These are phyloP conservation scores for Synodontis membranacea DNA, from an alignment of 2,113 vertebrate genomes.

Conservation along the genomic window DNA sequence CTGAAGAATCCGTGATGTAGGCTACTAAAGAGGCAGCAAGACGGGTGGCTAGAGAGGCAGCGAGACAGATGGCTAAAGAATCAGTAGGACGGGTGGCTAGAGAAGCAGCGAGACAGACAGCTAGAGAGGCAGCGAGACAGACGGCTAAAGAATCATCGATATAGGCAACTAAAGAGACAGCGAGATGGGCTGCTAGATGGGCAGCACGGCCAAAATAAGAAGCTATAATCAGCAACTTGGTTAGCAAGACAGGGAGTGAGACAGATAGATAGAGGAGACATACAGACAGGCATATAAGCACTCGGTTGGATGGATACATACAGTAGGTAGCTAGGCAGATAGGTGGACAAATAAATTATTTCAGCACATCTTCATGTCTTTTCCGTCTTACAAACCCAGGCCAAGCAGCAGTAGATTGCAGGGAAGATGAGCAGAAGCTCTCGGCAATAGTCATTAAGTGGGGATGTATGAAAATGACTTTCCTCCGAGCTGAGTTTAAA, in stretches of 20 bases:
- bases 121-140: neutral
- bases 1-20: neutral
- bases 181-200: too few relatives aligned
- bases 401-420: conserved; percentile 25
- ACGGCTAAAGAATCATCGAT: too few relatives aligned
- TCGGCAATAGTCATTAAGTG: neutral
- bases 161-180: too few relatives aligned
- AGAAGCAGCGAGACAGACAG: neutral
- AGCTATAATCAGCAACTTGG: too few relatives aligned
- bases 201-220: too few relatives aligned
- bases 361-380: neutral
- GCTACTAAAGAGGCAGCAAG: neutral
- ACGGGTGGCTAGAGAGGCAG: neutral
- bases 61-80: neutral
- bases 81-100: neutral
- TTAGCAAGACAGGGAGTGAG: neutral
- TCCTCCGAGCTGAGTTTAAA: neutral
- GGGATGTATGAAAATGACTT: neutral
- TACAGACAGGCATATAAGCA: neutral
- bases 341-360: neutral
- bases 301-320: neutral
- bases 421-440: conserved; percentile 32
- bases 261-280: neutral
- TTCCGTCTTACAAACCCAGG: neutral
- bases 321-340: neutral